Evolutionary conservation across 2,888 invertebrate genomes (phyloP).

Genomic region (Petrolisthes manimaculis): DNA sequence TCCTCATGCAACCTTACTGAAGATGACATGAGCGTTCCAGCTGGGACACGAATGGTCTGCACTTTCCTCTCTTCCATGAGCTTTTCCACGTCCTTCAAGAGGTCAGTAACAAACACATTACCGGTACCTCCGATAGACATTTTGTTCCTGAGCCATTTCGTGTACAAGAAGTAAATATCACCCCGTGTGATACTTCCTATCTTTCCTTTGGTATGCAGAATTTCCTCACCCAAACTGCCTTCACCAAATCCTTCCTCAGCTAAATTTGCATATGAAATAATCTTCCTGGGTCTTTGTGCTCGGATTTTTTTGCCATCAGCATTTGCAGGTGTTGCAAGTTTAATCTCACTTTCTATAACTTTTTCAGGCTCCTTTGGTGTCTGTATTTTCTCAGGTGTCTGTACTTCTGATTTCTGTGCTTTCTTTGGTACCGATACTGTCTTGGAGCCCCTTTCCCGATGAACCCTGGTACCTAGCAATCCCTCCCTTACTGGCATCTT

Average conservation of each 20-base stretch:
- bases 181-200: constrained; percentile 58
- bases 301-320: neutral
- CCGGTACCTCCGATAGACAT: constrained; percentile 45
- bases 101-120: constrained; percentile 64
- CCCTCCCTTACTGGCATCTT: neutral
- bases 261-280: neutral
- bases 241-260: neutral
- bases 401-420: too few relatives aligned
- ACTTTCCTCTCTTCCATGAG: constrained; percentile 55
- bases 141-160: constrained; percentile 57
- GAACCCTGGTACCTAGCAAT: neutral
- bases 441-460: too few relatives aligned
- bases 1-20: constrained; percentile 63
- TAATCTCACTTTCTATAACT: too few relatives aligned
- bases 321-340: too few relatives aligned
- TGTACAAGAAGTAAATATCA: constrained; percentile 59
- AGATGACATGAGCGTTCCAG: constrained; percentile 64
- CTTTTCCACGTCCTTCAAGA: constrained; percentile 56
- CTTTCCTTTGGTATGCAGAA: constrained; percentile 45
- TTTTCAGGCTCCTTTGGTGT: too few relatives aligned
- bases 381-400: too few relatives aligned
- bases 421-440: too few relatives aligned
- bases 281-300: neutral
- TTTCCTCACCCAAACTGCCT: constrained; percentile 26
- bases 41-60: constrained; percentile 54